These are phyloP conservation scores for Delia radicum DNA, from an alignment of 1,140 invertebrate genomes.

Conservation along the genomic window DNA sequence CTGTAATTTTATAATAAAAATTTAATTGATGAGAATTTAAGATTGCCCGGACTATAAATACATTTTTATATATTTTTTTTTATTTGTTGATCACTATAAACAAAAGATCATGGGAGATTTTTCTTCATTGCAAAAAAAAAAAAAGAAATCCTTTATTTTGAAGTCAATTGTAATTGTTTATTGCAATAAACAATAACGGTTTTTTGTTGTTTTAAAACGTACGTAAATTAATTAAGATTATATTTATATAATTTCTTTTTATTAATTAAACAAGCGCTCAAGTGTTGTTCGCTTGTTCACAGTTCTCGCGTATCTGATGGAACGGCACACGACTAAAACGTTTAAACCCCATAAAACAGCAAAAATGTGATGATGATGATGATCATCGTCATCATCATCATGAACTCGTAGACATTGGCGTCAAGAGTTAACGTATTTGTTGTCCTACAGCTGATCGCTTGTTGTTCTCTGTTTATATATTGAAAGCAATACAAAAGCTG, in stretches of 20 bases:
- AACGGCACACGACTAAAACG: constrained; percentile 21
- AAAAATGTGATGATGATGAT: constrained; percentile 10
- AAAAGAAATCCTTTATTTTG: neutral
- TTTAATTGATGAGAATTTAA: too few relatives aligned
- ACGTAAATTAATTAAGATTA: neutral
- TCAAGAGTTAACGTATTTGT: constrained; percentile 3
- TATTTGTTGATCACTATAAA: too few relatives aligned
- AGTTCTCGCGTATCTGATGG: constrained; percentile 30
- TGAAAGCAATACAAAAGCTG: neutral
- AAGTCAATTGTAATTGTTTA: neutral
- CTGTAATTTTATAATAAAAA: too few relatives aligned
- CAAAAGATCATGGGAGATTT: neutral
- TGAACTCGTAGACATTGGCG: neutral
- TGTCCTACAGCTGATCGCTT: neutral
- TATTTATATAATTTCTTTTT: neutral
- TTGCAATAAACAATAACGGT: neutral
- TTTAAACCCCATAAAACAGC: constrained; percentile 9
- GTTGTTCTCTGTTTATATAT: neutral
- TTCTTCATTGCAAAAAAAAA: neutral
- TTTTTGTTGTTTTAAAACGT: neutral
- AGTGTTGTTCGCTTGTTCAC: constrained; percentile 26
- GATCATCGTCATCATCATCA: neutral
- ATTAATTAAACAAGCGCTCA: neutral
- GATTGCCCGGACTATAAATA: too few relatives aligned
- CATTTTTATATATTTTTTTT: too few relatives aligned